These are phyloP conservation scores for Sciurus carolinensis DNA, from an alignment of 2,797 vertebrate genomes.

Conservation along the genomic window DNA sequence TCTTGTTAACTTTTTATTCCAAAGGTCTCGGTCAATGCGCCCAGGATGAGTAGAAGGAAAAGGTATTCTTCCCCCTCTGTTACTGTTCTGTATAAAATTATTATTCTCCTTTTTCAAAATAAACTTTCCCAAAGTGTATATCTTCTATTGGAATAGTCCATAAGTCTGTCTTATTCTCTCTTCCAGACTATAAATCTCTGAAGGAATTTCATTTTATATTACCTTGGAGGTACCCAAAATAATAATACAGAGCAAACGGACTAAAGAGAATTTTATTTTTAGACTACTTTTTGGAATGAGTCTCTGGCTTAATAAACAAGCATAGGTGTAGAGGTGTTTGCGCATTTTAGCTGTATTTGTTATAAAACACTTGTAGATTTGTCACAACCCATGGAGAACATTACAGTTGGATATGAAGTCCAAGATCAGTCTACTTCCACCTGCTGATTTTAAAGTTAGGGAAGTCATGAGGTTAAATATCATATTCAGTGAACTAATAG, in stretches of 20 bases:
- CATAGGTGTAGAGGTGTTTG: background rate
- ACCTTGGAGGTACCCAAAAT: slow-evolving; percentile 2
- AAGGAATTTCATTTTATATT: slow-evolving; percentile 43
- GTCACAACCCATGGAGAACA: background rate
- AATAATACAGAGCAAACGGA: background rate
- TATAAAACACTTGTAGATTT: background rate
- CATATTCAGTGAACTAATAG: background rate
- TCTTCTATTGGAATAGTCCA: background rate
- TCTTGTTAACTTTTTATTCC: background rate
- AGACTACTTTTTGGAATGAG: background rate
- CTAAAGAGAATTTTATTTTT: slow-evolving; percentile 40
- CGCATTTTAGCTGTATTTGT: background rate
- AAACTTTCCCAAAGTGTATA: background rate
- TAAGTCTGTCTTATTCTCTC: background rate
- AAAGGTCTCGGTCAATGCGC: background rate
- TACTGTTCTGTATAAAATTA: background rate
- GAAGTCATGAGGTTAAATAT: background rate
- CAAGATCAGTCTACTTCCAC: background rate
- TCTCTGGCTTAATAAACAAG: background rate
- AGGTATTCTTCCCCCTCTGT: background rate
- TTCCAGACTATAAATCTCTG: background rate
- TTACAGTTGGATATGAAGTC: background rate
- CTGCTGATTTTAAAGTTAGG: background rate
- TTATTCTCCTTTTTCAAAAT: background rate
- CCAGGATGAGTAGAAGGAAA: background rate